These are phyloP conservation scores for Columba guinea DNA, from an alignment of 2,797 vertebrate species.

Conservation along the genomic window DNA sequence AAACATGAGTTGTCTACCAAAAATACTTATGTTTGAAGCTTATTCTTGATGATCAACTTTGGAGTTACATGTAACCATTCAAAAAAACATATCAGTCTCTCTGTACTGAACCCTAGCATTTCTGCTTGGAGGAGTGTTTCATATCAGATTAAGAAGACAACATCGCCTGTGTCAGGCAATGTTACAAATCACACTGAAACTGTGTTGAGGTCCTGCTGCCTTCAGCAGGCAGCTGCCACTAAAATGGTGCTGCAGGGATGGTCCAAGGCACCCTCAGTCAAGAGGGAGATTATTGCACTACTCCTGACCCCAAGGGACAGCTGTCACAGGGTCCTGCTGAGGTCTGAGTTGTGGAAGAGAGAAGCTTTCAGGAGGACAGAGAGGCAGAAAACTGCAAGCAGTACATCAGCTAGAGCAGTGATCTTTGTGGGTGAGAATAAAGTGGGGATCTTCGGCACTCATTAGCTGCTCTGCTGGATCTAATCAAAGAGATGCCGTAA, in stretches of 20 bases:
- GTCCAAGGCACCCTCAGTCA: not conserved
- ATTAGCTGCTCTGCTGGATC: not conserved
- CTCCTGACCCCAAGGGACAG: not conserved
- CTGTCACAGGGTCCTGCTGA: not conserved
- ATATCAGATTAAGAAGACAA: not conserved
- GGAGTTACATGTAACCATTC: not conserved
- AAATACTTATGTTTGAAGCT: not conserved
- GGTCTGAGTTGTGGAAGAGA: not conserved
- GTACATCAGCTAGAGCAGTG: not conserved
- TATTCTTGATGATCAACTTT: not conserved
- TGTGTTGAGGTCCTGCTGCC: not conserved
- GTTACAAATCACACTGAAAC: not conserved
- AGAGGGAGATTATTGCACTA: not conserved
- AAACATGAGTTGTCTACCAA: not conserved
- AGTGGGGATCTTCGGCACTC: not conserved
- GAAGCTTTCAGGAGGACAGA: not conserved
- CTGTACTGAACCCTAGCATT: not conserved
- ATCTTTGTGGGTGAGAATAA: not conserved
- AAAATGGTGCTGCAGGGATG: not conserved
- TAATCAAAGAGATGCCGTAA: not conserved
- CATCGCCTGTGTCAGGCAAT: fast-evolving
- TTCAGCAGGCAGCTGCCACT: not conserved
- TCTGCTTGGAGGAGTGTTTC: not conserved
- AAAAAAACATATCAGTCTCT: not conserved
- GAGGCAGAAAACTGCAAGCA: not conserved